These are phyloP conservation scores for Mormyrus lacerda DNA, from an alignment of 2,113 vertebrate species.

Conservation along the genomic window DNA sequence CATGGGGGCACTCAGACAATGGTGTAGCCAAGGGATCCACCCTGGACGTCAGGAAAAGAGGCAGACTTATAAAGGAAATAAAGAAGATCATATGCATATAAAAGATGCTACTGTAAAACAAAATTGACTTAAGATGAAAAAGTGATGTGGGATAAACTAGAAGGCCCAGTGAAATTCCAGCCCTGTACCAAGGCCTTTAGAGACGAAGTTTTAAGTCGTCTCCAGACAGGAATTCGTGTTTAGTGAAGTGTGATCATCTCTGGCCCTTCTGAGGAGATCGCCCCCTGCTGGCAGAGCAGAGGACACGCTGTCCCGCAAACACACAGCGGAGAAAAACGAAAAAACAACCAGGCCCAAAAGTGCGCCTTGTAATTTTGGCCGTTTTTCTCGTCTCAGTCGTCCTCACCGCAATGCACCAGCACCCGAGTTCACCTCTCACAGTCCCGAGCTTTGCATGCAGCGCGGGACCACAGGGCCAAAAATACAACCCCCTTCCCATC, in stretches of 20 bases:
- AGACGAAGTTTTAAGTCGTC: not conserved
- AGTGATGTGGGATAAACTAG: not conserved
- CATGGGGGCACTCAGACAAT: slow-evolving; percentile 43
- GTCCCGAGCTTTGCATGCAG: slow-evolving; percentile 50
- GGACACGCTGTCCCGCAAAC: slow-evolving; percentile 42
- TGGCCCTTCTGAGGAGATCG: slow-evolving; percentile 28
- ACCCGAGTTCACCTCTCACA: slow-evolving; percentile 42
- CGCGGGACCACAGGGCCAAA: slow-evolving; percentile 28
- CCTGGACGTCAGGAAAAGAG: slow-evolving; percentile 24
- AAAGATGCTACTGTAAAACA: not conserved
- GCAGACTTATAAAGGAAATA: not conserved
- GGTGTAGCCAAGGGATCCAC: not conserved
- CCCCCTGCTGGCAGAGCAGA: slow-evolving; percentile 7
- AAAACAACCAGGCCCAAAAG: slow-evolving; percentile 33
- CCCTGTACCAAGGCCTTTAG: not conserved
- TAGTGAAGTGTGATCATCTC: not conserved
- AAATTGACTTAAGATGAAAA: not conserved
- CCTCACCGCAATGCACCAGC: slow-evolving; percentile 51
- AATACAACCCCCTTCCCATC: slow-evolving; percentile 21
- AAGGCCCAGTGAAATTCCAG: not conserved
- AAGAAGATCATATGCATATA: not conserved
- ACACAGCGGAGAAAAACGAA: slow-evolving; percentile 41
- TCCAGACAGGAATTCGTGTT: no score
- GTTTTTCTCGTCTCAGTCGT: slow-evolving; percentile 26
- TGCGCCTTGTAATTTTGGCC: slow-evolving; percentile 53